Base-by-base conservation (phyloP, 2,113 vertebrate species). In the Mungos mungo region DNA sequence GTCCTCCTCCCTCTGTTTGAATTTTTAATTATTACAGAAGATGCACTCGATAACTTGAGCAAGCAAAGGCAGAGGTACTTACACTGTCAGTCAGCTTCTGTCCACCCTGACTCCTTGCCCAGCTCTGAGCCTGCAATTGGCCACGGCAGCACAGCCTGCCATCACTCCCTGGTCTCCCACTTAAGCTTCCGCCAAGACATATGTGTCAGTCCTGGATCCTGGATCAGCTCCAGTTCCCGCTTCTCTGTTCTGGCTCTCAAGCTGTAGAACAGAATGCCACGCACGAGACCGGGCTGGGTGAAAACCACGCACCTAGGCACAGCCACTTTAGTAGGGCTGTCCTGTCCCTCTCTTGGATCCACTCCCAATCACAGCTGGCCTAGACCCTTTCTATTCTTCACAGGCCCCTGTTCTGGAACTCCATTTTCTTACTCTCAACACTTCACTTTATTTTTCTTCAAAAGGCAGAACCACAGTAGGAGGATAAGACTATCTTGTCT, bases 151-250 rank as follows among this genome's bases (percentile, higher is more conserved):
- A 60, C 50, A 74, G 88, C 38, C 45, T 54, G 50, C 76, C 79
- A 41, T n/a, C 65, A n/a, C 25, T 38, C 71, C 83, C 80, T 27
- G n/a, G 83, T 69, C 77, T 96, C 80, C 90, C 79, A 96, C 80
- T 92, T 95, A 94, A 81, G 92, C 90, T 95, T 96, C 95, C 63
- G 33, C 92, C 76, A 87, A 95, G 94, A 90, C 96, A 93, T 96
- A 96, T 94, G 97, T 87, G 88, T 10, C 90, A 35, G 74, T 41
- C 84, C 69, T 95, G 76, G 76, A 72, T 93, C 50, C 93, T 97
- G 93, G 95, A 88, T 31, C 0, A 5, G 16, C 80, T 97, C 96
- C 94, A 96, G 95, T 68, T 54, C 57, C 74, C 41, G 50, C 41
- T 72, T 96, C 66, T 69, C 80, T 41, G 27, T 88, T 68, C 84